Evolutionary conservation across 2,888 invertebrate genomes (phyloP).

Genomic region (Perizoma flavofasciatum): DNA sequence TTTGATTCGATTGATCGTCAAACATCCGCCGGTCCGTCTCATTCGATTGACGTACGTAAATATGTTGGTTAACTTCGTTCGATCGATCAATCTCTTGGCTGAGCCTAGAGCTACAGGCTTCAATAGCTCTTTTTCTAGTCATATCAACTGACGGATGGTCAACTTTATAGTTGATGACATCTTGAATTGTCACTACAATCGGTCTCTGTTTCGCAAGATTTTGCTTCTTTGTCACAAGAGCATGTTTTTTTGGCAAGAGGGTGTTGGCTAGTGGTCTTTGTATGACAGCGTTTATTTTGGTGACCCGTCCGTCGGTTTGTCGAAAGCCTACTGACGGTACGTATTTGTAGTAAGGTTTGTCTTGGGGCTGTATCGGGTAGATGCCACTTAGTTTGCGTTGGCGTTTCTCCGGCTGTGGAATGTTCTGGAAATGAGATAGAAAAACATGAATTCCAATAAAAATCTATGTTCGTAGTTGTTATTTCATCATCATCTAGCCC

Average conservation of each 20-base stretch:
- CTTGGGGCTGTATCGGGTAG: constrained; percentile 49
- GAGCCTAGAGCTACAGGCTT: not conserved
- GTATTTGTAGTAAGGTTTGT: constrained; percentile 28
- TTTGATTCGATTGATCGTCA: not conserved
- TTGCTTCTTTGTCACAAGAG: not conserved
- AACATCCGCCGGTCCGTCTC: not conserved
- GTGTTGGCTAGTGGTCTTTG: constrained; percentile 43
- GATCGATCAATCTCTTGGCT: constrained; percentile 3
- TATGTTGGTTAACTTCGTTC: not conserved
- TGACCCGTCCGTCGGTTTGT: constrained; percentile 54
- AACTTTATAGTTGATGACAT: constrained; percentile 39
- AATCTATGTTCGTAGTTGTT: too few relatives aligned
- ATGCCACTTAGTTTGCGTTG: constrained; percentile 60
- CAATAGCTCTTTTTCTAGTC: not conserved
- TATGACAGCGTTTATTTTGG: constrained; percentile 61
- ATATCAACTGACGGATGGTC: constrained; percentile 3
- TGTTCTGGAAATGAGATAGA: constrained; percentile 11
- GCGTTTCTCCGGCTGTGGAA: constrained; percentile 36
- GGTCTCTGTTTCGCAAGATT: not conserved
- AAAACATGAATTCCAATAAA: too few relatives aligned
- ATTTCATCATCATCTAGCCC: too few relatives aligned
- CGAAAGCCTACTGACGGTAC: constrained; percentile 50
- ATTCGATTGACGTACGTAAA: not conserved
- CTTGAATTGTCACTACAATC: constrained; percentile 43
- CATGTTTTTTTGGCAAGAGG: constrained; percentile 16